Evolutionary conservation across 2,888 invertebrate species (phyloP).

Genomic region (Deilephila porcellus): DNA sequence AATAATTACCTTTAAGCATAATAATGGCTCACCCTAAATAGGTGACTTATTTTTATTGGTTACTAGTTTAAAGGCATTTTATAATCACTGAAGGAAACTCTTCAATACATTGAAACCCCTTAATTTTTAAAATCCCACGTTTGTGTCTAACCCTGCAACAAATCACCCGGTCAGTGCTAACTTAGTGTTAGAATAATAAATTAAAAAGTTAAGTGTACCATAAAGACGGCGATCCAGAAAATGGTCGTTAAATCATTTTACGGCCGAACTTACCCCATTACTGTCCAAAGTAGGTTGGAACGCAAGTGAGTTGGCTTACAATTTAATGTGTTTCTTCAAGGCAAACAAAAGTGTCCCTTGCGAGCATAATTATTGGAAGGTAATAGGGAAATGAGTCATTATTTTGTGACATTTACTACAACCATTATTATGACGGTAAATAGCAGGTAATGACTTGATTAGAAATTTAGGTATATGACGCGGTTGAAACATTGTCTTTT

Average conservation of each 20-base stretch:
- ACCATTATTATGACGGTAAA: too few species aligned
- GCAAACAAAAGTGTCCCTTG: constrained; percentile 24
- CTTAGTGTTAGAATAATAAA: constrained; percentile 49
- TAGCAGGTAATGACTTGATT: too few species aligned
- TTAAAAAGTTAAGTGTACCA: constrained; percentile 66
- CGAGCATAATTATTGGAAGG: constrained; percentile 12
- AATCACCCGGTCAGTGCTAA: constrained; percentile 2
- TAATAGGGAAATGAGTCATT: constrained; percentile 20
- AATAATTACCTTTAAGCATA: not conserved
- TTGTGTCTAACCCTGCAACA: not conserved
- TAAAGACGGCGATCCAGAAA: constrained; percentile 57
- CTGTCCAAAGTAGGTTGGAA: constrained; percentile 34
- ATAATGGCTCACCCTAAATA: too few species aligned
- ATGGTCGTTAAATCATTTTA: constrained; percentile 67
- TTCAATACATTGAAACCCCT: too few species aligned
- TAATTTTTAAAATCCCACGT: not conserved
- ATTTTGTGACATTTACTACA: not conserved
- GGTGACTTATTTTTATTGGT: too few species aligned
- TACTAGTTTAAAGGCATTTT: too few species aligned
- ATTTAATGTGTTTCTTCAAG: constrained; percentile 29
- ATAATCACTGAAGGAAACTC: too few species aligned
- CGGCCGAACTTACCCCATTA: constrained; percentile 62
- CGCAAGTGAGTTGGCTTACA: constrained; percentile 19
- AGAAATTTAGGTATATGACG: too few species aligned
- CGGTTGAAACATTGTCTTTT: too few species aligned